Evolutionary conservation across 2,113 vertebrate genomes (phyloP).

Genomic region (Macaca mulatta): DNA sequence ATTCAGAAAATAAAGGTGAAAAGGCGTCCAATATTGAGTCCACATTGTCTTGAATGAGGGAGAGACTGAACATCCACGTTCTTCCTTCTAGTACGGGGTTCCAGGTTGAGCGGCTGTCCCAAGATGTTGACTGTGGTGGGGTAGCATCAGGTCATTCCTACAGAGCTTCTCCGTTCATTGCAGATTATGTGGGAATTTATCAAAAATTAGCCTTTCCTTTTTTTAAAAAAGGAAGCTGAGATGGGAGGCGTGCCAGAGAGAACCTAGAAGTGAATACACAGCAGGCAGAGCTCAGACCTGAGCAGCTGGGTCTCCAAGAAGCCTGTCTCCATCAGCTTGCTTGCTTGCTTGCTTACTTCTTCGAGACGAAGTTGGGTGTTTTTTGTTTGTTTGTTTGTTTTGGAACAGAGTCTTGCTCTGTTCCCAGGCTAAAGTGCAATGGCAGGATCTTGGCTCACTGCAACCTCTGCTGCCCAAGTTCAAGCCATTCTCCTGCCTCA

Average conservation of each 20-base stretch:
- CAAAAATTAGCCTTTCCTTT: neutral
- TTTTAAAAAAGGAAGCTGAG: neutral
- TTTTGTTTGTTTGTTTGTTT: too few species aligned
- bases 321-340: too few species aligned
- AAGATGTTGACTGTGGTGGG: fast-evolving
- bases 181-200: neutral
- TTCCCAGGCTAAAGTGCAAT: too few species aligned
- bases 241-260: neutral
- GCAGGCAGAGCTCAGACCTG: neutral
- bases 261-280: neutral
- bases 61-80: fast-evolving
- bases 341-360: neutral
- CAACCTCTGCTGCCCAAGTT: too few species aligned
- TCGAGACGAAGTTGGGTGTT: too few species aligned
- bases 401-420: too few species aligned
- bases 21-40: neutral
- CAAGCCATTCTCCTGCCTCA: too few species aligned
- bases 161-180: fast-evolving
- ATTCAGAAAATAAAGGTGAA: neutral
- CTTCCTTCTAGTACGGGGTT: neutral
- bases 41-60: neutral
- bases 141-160: fast-evolving
- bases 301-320: fast-evolving
- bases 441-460: too few species aligned
- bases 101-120: fast-evolving